These are phyloP conservation scores for Mixornis gularis DNA, from an alignment of 2,113 vertebrate genomes.

Conservation along the genomic window DNA sequence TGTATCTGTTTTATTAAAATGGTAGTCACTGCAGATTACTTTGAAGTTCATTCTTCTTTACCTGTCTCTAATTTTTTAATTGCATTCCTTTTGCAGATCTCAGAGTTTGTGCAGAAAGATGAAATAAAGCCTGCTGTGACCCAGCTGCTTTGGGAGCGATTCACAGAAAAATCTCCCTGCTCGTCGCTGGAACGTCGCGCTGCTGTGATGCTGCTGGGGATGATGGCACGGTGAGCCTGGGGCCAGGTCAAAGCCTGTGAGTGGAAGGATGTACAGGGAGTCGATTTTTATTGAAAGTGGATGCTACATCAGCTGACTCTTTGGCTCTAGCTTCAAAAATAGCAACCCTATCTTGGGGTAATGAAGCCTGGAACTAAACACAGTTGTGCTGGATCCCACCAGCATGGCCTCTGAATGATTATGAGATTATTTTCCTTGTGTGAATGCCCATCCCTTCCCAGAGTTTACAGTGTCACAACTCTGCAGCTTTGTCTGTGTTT, in stretches of 20 bases:
- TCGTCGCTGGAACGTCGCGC: slow-evolving; percentile 75
- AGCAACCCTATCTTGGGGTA: not conserved
- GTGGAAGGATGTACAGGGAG: not conserved
- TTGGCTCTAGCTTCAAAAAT: not conserved
- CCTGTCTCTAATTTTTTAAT: not conserved
- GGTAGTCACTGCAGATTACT: not conserved
- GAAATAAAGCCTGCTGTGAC: slow-evolving; percentile 82
- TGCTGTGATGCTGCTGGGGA: slow-evolving; percentile 87
- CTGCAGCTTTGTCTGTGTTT: slow-evolving; percentile 8
- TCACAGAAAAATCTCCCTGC: slow-evolving; percentile 81
- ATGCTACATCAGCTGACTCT: not conserved
- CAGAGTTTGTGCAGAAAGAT: slow-evolving; percentile 86
- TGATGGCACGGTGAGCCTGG: slow-evolving; percentile 86
- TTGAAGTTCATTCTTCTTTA: not conserved
- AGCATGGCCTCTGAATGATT: not conserved
- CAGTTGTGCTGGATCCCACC: not conserved
- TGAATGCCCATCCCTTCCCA: not conserved
- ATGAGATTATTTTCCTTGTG: not conserved
- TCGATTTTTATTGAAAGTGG: not conserved
- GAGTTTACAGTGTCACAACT: not conserved
- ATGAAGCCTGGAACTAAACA: not conserved
- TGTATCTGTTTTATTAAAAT: not conserved
- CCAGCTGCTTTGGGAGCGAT: slow-evolving; percentile 89
- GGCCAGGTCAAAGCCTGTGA: not conserved
- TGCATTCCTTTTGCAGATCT: slow-evolving; percentile 73